Percentiles rank a stretch among this genome's conserved stretches.
phyloP scores from a whole-genome alignment of 2,797 vertebrate genomes.

The Danio jaintianensis region DNA sequence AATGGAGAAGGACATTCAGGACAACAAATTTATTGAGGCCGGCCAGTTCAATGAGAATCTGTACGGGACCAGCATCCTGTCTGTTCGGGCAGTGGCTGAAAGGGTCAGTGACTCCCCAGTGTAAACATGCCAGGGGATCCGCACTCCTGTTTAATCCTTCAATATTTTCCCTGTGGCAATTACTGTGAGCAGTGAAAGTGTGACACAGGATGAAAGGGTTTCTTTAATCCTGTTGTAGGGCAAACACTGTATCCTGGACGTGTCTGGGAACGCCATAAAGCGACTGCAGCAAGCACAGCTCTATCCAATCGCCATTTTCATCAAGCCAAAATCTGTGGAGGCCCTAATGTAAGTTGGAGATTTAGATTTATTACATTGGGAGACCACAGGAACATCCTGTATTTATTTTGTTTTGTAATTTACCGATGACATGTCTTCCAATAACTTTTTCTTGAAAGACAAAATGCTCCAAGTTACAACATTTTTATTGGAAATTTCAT shows the following conservation, averaged over 20 bases:
- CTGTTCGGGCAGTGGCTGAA: slow-evolving; percentile 96
- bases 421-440: too few relatives aligned
- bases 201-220: slow-evolving; percentile 15
- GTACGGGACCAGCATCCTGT: slow-evolving; percentile 97
- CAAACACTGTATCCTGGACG: slow-evolving; percentile 98
- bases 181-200: slow-evolving; percentile 17
- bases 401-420: too few relatives aligned
- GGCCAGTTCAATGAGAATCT: slow-evolving; percentile 99
- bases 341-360: slow-evolving; percentile 92
- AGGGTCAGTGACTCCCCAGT: slow-evolving; percentile 77
- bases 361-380: background rate
- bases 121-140: slow-evolving; percentile 18
- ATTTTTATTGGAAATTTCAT: too few relatives aligned
- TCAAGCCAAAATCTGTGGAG: slow-evolving; percentile 99
- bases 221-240: slow-evolving; percentile 77
- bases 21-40: slow-evolving; percentile 98
- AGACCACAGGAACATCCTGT: too few relatives aligned
- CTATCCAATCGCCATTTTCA: slow-evolving; percentile 98
- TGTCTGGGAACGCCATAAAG: slow-evolving; percentile 99
- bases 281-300: slow-evolving; percentile 99
- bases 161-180: slow-evolving; percentile 22
- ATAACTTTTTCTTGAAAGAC: too few relatives aligned
- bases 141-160: slow-evolving; percentile 13
- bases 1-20: slow-evolving; percentile 99
- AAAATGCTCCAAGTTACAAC: too few relatives aligned